phyloP scores from a whole-genome alignment of 2,888 invertebrate species.

The Campoplex nolae region DNA sequence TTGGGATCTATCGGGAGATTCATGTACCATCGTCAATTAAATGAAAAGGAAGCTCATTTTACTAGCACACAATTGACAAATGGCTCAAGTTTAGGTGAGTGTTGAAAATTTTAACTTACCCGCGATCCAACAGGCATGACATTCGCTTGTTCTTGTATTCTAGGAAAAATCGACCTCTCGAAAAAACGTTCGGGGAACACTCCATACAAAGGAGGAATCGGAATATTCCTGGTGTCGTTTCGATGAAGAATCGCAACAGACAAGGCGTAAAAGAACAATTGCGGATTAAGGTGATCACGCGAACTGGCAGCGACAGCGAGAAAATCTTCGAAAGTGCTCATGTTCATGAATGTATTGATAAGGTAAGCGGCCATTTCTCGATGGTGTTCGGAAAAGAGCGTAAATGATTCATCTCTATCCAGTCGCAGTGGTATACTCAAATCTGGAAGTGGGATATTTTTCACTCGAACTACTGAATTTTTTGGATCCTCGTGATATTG shows the following conservation, averaged over 20 bases:
- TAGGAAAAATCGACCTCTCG: constrained; percentile 89
- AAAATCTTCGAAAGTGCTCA: constrained; percentile 90
- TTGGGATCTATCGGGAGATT: constrained; percentile 85
- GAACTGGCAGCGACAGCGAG: constrained; percentile 90
- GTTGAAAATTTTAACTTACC: constrained; percentile 83
- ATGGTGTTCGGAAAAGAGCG: constrained; percentile 90
- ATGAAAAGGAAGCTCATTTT: not conserved
- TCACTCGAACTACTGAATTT: not conserved
- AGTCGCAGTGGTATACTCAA: constrained; percentile 87
- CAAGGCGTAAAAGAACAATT: constrained; percentile 92
- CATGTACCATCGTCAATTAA: not conserved
- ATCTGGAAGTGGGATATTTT: constrained; percentile 85
- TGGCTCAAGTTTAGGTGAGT: too few species aligned
- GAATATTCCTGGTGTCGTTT: constrained; percentile 89
- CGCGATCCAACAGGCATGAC: constrained; percentile 88
- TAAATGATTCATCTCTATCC: constrained; percentile 89
- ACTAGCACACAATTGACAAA: not conserved
- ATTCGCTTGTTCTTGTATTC: constrained; percentile 89
- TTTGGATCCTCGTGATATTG: constrained; percentile 86
- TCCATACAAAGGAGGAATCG: constrained; percentile 91
- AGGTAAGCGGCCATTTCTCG: constrained; percentile 89
- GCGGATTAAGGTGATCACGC: constrained; percentile 91
- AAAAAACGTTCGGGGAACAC: constrained; percentile 94
- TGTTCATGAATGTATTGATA: constrained; percentile 90
- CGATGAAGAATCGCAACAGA: constrained; percentile 92